A percentile compares a stretch with the other conserved stretches of the same genome.
These are phyloP conservation scores for Machimus rusticus DNA, from an alignment of 2,888 invertebrate genomes.

Conservation along the genomic window DNA sequence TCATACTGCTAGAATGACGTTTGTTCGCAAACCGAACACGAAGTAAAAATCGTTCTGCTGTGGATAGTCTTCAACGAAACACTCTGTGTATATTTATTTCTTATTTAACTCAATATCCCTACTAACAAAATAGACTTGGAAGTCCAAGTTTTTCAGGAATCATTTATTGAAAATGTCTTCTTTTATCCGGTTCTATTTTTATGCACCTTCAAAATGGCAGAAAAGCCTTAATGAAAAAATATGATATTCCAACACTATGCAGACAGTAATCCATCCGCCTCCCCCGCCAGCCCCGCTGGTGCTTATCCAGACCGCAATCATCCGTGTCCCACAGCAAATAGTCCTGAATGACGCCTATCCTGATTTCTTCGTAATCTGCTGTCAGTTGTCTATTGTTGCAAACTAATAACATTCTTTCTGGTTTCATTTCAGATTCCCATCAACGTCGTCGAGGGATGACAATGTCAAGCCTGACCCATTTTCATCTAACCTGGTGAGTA, in stretches of 20 bases:
- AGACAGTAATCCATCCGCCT: background rate
- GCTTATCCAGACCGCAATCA: background rate
- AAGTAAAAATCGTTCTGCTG: no score
- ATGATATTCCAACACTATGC: background rate
- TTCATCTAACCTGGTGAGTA: slow-evolving; percentile 52
- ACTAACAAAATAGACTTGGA: background rate
- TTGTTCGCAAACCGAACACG: no score
- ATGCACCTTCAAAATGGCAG: no score
- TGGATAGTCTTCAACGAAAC: background rate
- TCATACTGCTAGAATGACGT: no score
- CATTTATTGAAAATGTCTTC: background rate
- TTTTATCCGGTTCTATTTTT: background rate
- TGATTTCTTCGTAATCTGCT: background rate
- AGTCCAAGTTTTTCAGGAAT: background rate
- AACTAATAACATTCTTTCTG: background rate
- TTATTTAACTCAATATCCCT: background rate
- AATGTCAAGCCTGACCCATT: slow-evolving; percentile 38
- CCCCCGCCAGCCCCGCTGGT: background rate
- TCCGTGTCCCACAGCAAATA: background rate
- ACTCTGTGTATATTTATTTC: background rate
- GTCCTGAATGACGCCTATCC: background rate
- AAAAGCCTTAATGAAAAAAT: background rate
- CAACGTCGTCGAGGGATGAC: slow-evolving; percentile 52
- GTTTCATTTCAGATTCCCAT: slow-evolving; percentile 54
- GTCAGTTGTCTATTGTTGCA: background rate